Conservation (phyloP, 2,113 vertebrate species). For the Microcebus ravelobensis region DNA sequence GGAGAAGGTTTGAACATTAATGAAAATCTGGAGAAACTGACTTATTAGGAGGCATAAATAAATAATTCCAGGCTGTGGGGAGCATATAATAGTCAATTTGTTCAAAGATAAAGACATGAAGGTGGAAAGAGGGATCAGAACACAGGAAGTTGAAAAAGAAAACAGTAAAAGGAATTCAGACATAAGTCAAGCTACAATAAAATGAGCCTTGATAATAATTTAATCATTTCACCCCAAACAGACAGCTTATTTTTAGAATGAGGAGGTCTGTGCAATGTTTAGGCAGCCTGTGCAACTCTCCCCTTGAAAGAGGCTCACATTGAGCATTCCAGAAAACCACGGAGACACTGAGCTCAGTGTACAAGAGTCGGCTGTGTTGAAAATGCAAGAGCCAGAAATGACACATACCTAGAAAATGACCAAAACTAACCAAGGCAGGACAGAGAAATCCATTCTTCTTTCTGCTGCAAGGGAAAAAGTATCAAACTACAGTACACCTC, state of each 20-base stretch:
- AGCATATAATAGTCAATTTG: not conserved
- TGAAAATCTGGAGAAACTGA: constrained; percentile 54
- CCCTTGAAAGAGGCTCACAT: not conserved
- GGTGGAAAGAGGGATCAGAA: not conserved
- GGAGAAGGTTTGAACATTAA: constrained; percentile 27
- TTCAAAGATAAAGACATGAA: constrained; percentile 23
- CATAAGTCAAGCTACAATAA: not conserved
- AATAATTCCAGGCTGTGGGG: not conserved
- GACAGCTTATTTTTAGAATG: constrained; percentile 33
- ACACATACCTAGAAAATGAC: constrained; percentile 70
- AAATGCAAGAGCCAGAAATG: constrained; percentile 63
- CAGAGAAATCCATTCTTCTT: constrained; percentile 70
- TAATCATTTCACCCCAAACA: constrained; percentile 42
- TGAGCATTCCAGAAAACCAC: constrained; percentile 68
- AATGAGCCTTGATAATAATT: constrained; percentile 16
- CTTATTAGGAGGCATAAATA: constrained; percentile 44
- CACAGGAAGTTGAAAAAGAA: not conserved
- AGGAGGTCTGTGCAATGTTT: not conserved
- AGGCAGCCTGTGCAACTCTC: constrained; percentile 8
- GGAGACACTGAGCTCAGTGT: constrained; percentile 23
- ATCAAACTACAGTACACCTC: not conserved
- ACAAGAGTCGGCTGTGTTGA: constrained; percentile 49
- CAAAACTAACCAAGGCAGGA: constrained; percentile 13
- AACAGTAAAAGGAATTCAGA: constrained; percentile 35
- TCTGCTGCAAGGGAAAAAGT: constrained; percentile 31